These are phyloP conservation scores for Caenorhabditis imperialis DNA, from an alignment of 2,888 invertebrate genomes.

Conservation along the genomic window DNA sequence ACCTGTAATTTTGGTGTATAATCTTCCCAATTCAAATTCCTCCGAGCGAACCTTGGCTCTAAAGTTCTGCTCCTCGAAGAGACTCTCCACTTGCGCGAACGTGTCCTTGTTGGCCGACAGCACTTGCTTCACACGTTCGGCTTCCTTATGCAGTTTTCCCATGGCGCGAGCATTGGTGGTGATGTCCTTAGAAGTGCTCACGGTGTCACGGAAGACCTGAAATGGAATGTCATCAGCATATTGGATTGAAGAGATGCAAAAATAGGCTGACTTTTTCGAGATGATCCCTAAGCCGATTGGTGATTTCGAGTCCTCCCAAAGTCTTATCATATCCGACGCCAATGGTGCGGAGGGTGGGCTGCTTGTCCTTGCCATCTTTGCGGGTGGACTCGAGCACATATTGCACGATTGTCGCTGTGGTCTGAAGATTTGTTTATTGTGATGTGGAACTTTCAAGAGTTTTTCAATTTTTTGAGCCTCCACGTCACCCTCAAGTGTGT, in stretches of 20 bases:
- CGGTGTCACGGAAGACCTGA: constrained; percentile 60
- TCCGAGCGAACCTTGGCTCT: constrained; percentile 75
- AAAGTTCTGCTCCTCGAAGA: constrained; percentile 95
- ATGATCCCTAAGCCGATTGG: constrained; percentile 83
- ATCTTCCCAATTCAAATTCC: background rate
- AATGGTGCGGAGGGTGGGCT: constrained; percentile 64
- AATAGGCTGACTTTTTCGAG: constrained; percentile 55
- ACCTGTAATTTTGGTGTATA: constrained; percentile 79
- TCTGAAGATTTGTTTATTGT: constrained; percentile 31
- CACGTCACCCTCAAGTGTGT: background rate
- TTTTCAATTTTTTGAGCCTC: background rate
- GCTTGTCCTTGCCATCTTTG: constrained; percentile 63
- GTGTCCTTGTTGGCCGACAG: constrained; percentile 95
- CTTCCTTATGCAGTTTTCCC: constrained; percentile 96
- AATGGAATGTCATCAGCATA: no score
- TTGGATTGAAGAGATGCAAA: no score
- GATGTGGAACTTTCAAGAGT: background rate
- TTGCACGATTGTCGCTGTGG: constrained; percentile 60
- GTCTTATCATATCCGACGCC: constrained; percentile 93
- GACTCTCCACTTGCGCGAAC: constrained; percentile 92
- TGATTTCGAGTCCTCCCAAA: constrained; percentile 94
- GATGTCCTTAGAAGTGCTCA: constrained; percentile 63
- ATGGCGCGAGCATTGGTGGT: constrained; percentile 86
- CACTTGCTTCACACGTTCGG: constrained; percentile 95
- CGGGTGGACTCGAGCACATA: constrained; percentile 58